A percentile compares a stretch with the other conserved stretches of the same genome.
Evolutionary conservation across 2,797 vertebrate species (phyloP).

Genomic region (Botia almorhae): DNA sequence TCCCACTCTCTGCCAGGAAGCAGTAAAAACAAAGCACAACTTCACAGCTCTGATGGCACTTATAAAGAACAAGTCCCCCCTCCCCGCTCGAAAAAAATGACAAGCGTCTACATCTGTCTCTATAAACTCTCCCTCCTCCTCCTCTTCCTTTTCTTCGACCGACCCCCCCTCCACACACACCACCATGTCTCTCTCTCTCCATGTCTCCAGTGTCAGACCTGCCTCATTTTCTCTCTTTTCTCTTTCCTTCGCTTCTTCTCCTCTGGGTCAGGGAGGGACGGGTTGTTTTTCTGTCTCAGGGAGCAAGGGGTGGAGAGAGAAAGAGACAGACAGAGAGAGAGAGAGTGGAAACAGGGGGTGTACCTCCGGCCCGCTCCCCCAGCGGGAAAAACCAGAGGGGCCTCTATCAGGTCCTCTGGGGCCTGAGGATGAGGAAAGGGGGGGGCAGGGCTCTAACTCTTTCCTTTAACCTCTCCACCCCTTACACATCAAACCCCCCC

Average conservation of each 20-base stretch:
- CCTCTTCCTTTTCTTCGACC: slow-evolving; percentile 45
- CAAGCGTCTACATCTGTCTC: slow-evolving; percentile 45
- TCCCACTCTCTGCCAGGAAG: slow-evolving; percentile 56
- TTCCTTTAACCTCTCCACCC: slow-evolving; percentile 58
- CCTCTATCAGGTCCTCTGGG: slow-evolving; percentile 59
- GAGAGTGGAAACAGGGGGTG: slow-evolving; percentile 46
- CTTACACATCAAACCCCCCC: slow-evolving; percentile 56
- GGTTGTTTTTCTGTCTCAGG: slow-evolving; percentile 68
- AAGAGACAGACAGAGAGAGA: slow-evolving; percentile 36
- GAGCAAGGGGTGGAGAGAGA: slow-evolving; percentile 52
- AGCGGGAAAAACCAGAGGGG: slow-evolving; percentile 61
- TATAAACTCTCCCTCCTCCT: slow-evolving; percentile 35
- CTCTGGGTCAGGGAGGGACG: slow-evolving; percentile 61
- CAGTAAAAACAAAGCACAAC: slow-evolving; percentile 56
- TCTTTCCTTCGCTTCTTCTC: slow-evolving; percentile 61
- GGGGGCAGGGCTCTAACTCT: slow-evolving; percentile 59
- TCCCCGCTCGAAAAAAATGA: slow-evolving; percentile 42
- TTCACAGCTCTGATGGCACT: slow-evolving; percentile 57
- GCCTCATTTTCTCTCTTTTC: slow-evolving; percentile 62
- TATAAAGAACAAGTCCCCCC: slow-evolving; percentile 50
- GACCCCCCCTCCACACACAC: not conserved
- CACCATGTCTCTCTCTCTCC: slow-evolving; percentile 18
- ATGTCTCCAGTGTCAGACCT: slow-evolving; percentile 63
- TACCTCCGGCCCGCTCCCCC: slow-evolving; percentile 62
- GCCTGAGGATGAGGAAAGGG: slow-evolving; percentile 32